phyloP scores from a whole-genome alignment of 2,888 invertebrate species.

The Megaustenia siamemsis region DNA sequence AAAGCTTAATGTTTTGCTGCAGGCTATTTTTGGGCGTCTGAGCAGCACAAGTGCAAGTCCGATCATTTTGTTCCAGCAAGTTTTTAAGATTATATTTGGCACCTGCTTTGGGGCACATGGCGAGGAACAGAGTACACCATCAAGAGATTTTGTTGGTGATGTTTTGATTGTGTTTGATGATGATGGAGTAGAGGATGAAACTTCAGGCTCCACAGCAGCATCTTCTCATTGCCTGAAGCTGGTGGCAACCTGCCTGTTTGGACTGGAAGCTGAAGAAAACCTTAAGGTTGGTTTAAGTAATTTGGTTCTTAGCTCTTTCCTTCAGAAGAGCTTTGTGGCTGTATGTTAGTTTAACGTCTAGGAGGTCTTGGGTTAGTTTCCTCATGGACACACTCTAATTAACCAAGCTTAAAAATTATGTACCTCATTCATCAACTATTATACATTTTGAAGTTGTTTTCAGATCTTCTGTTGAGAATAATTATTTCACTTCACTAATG shows the following conservation, averaged over 20 bases:
- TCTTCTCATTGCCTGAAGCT: neutral
- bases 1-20: neutral
- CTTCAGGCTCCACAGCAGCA: too few species aligned
- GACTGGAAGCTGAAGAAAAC: neutral
- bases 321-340: too few species aligned
- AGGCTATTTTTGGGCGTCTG: neutral
- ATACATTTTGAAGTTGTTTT: too few species aligned
- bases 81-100: neutral
- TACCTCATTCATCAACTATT: too few species aligned
- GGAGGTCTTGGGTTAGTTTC: too few species aligned
- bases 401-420: too few species aligned
- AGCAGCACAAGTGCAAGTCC: neutral
- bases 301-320: too few species aligned
- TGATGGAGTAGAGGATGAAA: neutral
- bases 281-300: neutral
- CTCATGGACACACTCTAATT: too few species aligned
- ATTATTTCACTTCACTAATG: too few species aligned
- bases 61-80: neutral
- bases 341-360: too few species aligned
- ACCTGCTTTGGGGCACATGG: neutral
- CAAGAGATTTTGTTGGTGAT: neutral
- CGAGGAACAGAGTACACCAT: neutral
- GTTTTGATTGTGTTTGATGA: slow-evolving; percentile 2
- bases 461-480: too few species aligned
- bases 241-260: neutral